These are phyloP conservation scores for Drosophila monieri DNA, from an alignment of 2,888 invertebrate species.

Conservation along the genomic window DNA sequence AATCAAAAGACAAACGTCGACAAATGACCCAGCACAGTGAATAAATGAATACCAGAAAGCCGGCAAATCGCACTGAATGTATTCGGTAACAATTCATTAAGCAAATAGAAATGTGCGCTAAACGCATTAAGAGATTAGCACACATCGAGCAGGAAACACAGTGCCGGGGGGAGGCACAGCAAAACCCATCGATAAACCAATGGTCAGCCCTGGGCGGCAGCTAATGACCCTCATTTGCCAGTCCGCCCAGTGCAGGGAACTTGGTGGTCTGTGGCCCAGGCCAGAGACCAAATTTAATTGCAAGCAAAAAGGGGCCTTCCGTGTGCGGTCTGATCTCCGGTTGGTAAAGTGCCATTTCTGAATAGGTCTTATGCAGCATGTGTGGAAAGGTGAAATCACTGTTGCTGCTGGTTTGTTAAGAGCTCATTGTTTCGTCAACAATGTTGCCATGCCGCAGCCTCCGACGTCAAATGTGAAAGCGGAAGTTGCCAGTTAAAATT, in stretches of 20 bases:
- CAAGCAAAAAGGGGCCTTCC: conserved; percentile 28
- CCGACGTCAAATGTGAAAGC: conserved; percentile 48
- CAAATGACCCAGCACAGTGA: conserved; percentile 71
- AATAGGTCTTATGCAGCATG: conserved; percentile 34
- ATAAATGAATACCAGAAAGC: conserved; percentile 61
- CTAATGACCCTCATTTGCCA: conserved; percentile 74
- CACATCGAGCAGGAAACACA: conserved; percentile 62
- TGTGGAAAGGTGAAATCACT: conserved; percentile 66
- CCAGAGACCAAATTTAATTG: conserved; percentile 55
- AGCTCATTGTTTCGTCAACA: conserved; percentile 69
- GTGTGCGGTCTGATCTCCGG: conserved; percentile 53
- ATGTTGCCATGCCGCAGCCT: conserved; percentile 46
- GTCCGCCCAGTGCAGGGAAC: conserved; percentile 22
- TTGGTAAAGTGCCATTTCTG: conserved; percentile 24
- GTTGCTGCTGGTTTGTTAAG: conserved; percentile 63
- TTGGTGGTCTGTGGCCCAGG: conserved; percentile 23
- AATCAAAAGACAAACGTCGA: conserved; percentile 76
- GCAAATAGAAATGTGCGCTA: conserved; percentile 80
- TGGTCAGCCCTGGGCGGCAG: conserved; percentile 39
- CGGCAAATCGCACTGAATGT: conserved; percentile 61
- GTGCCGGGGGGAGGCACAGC: conserved; percentile 19
- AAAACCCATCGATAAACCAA: conserved; percentile 63
- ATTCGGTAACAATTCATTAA: conserved; percentile 79
- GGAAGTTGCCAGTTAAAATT: conserved; percentile 62
- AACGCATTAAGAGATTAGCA: conserved; percentile 84